Conservation (phyloP, 2,113 vertebrate species). For the Rhynchomys soricoides region DNA sequence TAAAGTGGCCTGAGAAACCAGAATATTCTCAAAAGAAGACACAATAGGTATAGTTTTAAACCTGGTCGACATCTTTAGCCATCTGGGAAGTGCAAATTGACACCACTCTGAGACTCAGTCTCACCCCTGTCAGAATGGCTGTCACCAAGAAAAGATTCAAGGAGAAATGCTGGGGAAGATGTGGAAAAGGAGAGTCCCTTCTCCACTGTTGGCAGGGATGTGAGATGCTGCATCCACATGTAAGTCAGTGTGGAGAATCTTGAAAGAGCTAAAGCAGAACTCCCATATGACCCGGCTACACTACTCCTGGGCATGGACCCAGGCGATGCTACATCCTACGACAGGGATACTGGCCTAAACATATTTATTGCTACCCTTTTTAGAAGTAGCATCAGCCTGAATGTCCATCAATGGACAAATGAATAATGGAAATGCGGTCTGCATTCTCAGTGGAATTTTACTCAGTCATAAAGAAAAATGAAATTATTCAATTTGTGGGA, state of each 20-base stretch:
- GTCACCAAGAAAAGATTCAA: neutral
- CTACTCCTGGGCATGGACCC: no score
- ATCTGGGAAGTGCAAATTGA: neutral
- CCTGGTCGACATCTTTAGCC: neutral
- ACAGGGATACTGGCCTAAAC: neutral
- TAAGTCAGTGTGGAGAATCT: neutral
- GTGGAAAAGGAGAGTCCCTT: neutral
- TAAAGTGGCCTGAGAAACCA: neutral
- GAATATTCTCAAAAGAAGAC: neutral
- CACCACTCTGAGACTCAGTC: neutral
- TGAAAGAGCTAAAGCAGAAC: neutral
- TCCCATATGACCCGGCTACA: neutral
- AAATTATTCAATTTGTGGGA: slow-evolving; percentile 1
- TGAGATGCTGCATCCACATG: no score
- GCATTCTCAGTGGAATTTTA: neutral
- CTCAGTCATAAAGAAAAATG: neutral
- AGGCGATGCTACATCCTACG: neutral
- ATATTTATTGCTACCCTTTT: no score
- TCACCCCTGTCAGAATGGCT: neutral
- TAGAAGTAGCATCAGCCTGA: neutral
- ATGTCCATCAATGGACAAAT: neutral
- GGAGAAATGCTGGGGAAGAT: neutral
- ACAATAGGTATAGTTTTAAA: neutral
- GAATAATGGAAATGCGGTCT: neutral
- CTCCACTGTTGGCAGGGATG: no score